phyloP scores from a whole-genome alignment of 2,113 vertebrate genomes.

The Mobula birostris region DNA sequence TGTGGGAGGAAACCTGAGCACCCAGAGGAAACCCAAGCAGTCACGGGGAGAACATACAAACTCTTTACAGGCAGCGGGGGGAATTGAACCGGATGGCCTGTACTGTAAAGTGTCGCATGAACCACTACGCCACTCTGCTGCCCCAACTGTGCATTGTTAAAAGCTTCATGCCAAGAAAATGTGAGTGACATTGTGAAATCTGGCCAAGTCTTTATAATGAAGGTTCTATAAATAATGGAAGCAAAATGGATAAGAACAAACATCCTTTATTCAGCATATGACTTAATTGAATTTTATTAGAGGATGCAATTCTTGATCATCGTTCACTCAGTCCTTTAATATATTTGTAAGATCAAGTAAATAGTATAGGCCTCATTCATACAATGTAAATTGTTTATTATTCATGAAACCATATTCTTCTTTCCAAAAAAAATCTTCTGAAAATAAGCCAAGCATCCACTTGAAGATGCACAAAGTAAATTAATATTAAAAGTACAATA shows the following conservation, averaged over 20 bases:
- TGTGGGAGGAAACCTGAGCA: too few species aligned
- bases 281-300: neutral
- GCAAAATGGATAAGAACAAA: neutral
- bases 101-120: too few species aligned
- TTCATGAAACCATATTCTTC: constrained; percentile 26
- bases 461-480: constrained; percentile 36
- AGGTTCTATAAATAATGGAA: neutral
- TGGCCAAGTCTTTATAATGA: constrained; percentile 4
- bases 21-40: too few species aligned
- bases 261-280: constrained; percentile 8
- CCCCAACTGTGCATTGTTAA: neutral
- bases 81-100: too few species aligned
- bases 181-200: neutral
- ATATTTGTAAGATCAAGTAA: neutral
- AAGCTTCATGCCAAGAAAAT: neutral
- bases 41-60: too few species aligned
- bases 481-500: constrained; percentile 34
- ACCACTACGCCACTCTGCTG: too few species aligned
- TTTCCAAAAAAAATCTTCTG: neutral
- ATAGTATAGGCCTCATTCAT: neutral
- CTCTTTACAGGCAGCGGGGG: too few species aligned
- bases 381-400: neutral
- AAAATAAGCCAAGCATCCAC: constrained; percentile 28
- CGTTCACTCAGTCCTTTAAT: constrained; percentile 3
- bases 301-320: neutral